These are phyloP conservation scores for Archilochus colubris DNA, from an alignment of 2,113 vertebrate species.

Conservation along the genomic window DNA sequence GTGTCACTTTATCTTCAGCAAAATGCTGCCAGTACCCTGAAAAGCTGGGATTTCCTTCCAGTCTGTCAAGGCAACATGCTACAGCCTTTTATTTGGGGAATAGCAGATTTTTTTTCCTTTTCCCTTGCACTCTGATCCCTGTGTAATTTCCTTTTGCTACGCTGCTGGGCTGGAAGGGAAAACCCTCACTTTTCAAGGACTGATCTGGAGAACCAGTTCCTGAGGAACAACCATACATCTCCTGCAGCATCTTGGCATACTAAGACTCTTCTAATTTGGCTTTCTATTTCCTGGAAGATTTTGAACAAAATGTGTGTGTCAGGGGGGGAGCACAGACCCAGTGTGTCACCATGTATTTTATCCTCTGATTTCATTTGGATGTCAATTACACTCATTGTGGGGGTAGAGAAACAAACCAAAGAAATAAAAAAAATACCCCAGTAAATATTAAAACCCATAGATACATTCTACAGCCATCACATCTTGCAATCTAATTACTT, in stretches of 20 bases:
- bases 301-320: not conserved
- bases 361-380: not conserved
- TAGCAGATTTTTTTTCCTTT: not conserved
- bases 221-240: not conserved
- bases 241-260: not conserved
- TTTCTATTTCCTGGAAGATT: not conserved
- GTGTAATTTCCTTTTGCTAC: conserved; percentile 5
- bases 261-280: not conserved
- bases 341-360: conserved; percentile 3
- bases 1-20: not conserved
- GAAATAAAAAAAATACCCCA: not conserved
- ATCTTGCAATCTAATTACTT: conserved; percentile 44
- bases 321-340: not conserved
- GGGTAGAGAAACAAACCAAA: conserved; percentile 4
- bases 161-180: not conserved
- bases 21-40: not conserved
- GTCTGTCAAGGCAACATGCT: not conserved
- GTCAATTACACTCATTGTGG: not conserved
- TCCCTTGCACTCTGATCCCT: not conserved
- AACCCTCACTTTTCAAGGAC: not conserved
- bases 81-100: not conserved
- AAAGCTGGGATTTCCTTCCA: not conserved
- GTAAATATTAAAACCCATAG: conserved; percentile 14
- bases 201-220: not conserved
- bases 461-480: not conserved